phyloP scores from a whole-genome alignment of 2,797 vertebrate genomes.

The Amniataba percoides region DNA sequence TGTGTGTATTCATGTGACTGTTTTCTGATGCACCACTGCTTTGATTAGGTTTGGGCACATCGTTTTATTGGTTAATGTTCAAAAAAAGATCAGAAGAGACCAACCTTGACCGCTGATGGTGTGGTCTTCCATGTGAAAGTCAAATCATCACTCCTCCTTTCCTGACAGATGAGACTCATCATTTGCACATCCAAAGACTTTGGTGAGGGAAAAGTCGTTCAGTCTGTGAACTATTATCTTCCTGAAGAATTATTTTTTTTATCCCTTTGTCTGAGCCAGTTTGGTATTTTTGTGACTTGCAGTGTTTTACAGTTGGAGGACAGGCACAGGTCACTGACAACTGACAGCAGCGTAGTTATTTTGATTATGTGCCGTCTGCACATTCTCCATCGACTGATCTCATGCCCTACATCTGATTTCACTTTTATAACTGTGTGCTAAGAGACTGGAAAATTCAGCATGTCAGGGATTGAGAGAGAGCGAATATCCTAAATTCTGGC shows the following conservation, averaged over 20 bases:
- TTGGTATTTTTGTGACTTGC: background rate
- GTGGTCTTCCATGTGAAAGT: background rate
- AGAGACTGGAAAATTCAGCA: background rate
- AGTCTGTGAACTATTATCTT: conserved; percentile 8
- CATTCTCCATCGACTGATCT: background rate
- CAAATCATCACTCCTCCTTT: background rate
- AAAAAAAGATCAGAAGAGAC: background rate
- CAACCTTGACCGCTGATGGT: background rate
- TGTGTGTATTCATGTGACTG: background rate
- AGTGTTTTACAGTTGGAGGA: background rate
- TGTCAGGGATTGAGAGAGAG: background rate
- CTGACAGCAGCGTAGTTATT: background rate
- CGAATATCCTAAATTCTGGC: background rate
- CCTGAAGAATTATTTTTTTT: background rate
- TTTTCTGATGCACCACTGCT: background rate
- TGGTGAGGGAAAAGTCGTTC: background rate
- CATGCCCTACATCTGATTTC: background rate
- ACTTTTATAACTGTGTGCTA: background rate
- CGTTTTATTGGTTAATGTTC: background rate
- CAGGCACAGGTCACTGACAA: background rate
- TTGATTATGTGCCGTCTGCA: background rate
- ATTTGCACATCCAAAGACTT: background rate
- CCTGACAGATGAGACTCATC: background rate
- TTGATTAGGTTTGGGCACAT: background rate
- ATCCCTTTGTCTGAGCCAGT: background rate